phyloP scores from a whole-genome alignment of 1,140 invertebrate genomes.

The Bombyx mandarina region DNA sequence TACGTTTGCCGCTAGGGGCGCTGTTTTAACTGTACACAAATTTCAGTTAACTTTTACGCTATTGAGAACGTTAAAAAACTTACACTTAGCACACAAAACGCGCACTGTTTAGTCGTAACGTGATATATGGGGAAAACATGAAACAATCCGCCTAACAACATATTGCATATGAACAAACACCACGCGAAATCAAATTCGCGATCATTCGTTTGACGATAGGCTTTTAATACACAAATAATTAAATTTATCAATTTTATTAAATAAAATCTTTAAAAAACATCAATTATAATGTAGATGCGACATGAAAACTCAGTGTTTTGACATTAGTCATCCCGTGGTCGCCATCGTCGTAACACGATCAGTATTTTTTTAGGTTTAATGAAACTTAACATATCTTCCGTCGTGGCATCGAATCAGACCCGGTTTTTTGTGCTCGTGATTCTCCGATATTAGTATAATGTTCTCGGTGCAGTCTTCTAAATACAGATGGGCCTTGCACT shows the following conservation, averaged over 20 bases:
- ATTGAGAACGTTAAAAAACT: too few relatives aligned
- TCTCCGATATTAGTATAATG: slow-evolving; percentile 3
- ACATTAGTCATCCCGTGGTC: not conserved
- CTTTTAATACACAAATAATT: not conserved
- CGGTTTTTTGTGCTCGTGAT: slow-evolving; percentile 6
- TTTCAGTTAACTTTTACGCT: too few relatives aligned
- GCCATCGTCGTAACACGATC: not conserved
- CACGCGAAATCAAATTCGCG: too few relatives aligned
- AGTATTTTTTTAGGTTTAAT: not conserved
- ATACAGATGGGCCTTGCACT: slow-evolving; percentile 25
- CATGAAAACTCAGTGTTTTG: not conserved
- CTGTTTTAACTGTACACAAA: too few relatives aligned
- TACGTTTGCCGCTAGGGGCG: too few relatives aligned
- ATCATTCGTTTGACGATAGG: too few relatives aligned
- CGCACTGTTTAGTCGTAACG: too few relatives aligned
- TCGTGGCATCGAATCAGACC: slow-evolving; percentile 6
- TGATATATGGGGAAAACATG: too few relatives aligned
- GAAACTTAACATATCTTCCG: slow-evolving; percentile 8
- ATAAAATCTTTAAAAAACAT: not conserved
- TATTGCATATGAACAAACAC: too few relatives aligned
- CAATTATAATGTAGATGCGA: not conserved
- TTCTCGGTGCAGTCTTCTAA: slow-evolving; percentile 13
- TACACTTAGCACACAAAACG: too few relatives aligned
- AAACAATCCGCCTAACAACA: too few relatives aligned
- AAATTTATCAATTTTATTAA: not conserved